Evolutionary conservation across 1,140 invertebrate species (phyloP), one percentile per base, ranked within the genome.

Genomic region (Magallana gigas): DNA sequence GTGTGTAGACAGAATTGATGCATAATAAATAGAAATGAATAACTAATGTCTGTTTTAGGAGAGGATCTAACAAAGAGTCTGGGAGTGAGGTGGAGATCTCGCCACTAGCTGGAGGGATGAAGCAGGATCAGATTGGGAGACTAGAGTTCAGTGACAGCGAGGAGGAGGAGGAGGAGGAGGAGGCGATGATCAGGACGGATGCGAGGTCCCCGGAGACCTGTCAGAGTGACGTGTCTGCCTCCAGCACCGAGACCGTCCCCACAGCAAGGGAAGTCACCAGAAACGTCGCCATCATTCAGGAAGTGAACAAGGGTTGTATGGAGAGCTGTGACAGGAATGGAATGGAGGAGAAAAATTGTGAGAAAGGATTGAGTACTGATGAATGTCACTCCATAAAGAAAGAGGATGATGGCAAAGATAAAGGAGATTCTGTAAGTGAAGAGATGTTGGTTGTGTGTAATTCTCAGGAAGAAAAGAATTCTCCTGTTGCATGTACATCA

Each of bases 221-320:
- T 56, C 58, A 59, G 6, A 85, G 76, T 85, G 60, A 88, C 85
- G 80, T 88, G 9, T 88, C 87, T 9, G 48, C 58, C 12, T 88
- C 87, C 8, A 88, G 87, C 56, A 83, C 80, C 14, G 87, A 88
- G 23, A 88, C 87, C 1, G n/a, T 88, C 29, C 87, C 87, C 0
- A 88, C 87, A 6, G 87, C 84, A 88, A 82, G 87, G 57, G 87
- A 88, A 36, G 80, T 83, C 9, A 85, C 76, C 57, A 84, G 58
- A 23, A 84, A 84, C 48, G 29, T 36, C 11, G 81, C 81, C 0
- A 16, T 57, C 16, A 57, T 8, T 9, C 23, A 60, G n/a, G 83
- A 60, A 36, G 57, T 9, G 58, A 62, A 18, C 18, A 60, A 16
- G n/a, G 29, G 29, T n/a, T 29, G 8, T 12, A 60, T 12, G 16